Base-by-base conservation (phyloP, 2,888 invertebrate species). In the Deilephila porcellus region DNA sequence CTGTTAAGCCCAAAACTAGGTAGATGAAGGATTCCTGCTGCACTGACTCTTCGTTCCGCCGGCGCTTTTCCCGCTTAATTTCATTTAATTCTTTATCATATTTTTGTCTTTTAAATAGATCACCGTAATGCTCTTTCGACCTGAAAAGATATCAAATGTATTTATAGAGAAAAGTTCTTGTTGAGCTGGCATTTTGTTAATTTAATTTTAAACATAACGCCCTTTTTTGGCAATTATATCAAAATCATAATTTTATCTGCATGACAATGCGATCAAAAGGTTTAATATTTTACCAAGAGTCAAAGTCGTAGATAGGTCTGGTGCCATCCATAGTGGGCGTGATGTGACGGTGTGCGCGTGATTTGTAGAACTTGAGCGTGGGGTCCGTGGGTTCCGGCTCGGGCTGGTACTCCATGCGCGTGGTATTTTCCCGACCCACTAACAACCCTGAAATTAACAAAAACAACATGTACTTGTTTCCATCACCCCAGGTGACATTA, bases 251-350 rank as follows among this genome's bases (percentile, higher is more conserved):
- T 7, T 7, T 7, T 37, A 8, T 37, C 45, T 14, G 4, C 11
- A 45, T 14, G 14, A 14, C 3, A 45, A 3, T 45, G 0, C 11
- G 14, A 45, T 14, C 14, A 45, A 45, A 11, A 45, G 45, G 0
- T 45, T 45, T 0, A 45, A 45, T 11, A 74, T 72, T 80, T 77
- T 89, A 95, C 98, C 98, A 98, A 77, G 96, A 96, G 85, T 98
- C 98, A 90, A 97, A 98, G 88, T 98, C 95, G 85, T 97, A 98
- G 52, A 96, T 96, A 14, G 96, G 96, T n/a, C 95, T 95, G 72
- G 92, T 93, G 0, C 97, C 97, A 74, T 95, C 90, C 76, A 95
- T 91, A 0, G 95, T 94, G 0, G 96, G 95, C 0, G 95, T 92
- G 70, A 93, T 86, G 3, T 95, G 90, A 73, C 96, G 94, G 0